Evolutionary conservation across 2,888 invertebrate genomes (phyloP).

Genomic region (Pristionchus fissidentatus): DNA sequence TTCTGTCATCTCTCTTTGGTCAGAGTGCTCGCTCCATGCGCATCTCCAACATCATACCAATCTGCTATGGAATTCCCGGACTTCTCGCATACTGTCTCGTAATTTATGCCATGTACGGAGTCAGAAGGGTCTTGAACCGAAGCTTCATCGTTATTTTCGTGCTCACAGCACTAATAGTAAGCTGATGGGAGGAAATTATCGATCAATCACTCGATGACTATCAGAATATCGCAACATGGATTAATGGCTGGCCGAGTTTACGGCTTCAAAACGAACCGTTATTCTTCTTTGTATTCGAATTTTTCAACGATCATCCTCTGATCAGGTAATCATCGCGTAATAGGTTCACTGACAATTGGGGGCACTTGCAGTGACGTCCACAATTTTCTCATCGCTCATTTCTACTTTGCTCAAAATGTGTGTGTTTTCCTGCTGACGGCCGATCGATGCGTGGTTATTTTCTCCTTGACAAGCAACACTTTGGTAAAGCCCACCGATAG

Average conservation of each 20-base stretch:
- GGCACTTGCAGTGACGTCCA: neutral
- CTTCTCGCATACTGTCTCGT: neutral
- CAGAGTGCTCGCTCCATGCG: neutral
- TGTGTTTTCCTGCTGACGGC: neutral
- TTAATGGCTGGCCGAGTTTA: neutral
- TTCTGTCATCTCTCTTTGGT: too few relatives aligned
- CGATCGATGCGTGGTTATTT: neutral
- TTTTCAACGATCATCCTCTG: neutral
- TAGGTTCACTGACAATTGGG: neutral
- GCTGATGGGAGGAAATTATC: neutral
- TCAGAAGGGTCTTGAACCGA: neutral
- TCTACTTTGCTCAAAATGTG: neutral
- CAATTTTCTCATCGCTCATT: neutral
- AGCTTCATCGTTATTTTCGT: neutral
- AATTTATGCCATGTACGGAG: neutral
- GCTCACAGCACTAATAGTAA: neutral
- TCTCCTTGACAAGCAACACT: neutral
- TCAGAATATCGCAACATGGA: constrained; percentile 3
- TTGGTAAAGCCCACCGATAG: neutral
- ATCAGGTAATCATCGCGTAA: neutral
- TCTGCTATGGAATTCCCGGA: constrained; percentile 9
- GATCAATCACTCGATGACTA: too few relatives aligned
- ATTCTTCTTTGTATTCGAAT: neutral
- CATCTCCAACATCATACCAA: neutral
- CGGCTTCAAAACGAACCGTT: neutral